Base-by-base conservation (phyloP, 2,797 vertebrate genomes). In the Simalia tracyae region DNA sequence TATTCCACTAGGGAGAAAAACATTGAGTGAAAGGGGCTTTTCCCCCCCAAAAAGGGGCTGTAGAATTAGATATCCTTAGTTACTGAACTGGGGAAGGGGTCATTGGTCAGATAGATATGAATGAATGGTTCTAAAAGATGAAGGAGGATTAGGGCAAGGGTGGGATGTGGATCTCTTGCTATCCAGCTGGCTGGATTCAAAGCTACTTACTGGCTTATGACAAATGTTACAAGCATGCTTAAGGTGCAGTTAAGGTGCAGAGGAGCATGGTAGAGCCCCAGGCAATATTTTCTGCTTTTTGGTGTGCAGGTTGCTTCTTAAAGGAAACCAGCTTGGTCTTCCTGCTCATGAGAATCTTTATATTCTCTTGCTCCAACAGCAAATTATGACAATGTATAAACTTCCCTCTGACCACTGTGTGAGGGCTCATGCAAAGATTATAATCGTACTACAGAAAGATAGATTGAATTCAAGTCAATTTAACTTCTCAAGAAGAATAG, bases 1-100 rank as follows among this genome's bases (percentile, higher is more conserved):
- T 28, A n/a, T 0, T 17, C n/a, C 89, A 93, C 5, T 87, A 81
- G 66, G 17, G 28, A 88, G 11, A 68, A 64, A 89, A 66, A 54
- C 15, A 42, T 54, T n/a, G 26, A 0, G 17, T 31, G 61, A 59
- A 57, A 85, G 24, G 31, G 22, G 50, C 8, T 81, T 81, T 42
- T 81, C 42, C 42, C 3, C 42, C 3, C 42, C 42, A 36, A 50
- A 19, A 42, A 76, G 92, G 86, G 60, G 92, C 46, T 60, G 76
- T 50, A 59, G 86, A 0, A 0, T 89, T 66, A 81, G 31, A 63
- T 91, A 93, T 19, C 59, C 57, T 42, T 46, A n/a, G 76, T n/a
- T 68, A 54, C 61, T 0, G 0, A 0, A 0, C 36, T 81, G 89
- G 76, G 10, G 72, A 93, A 63, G 0, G 0, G 36, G 68, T 42